Base-by-base conservation (phyloP, 1,140 invertebrate genomes). In the Homarus americanus region DNA sequence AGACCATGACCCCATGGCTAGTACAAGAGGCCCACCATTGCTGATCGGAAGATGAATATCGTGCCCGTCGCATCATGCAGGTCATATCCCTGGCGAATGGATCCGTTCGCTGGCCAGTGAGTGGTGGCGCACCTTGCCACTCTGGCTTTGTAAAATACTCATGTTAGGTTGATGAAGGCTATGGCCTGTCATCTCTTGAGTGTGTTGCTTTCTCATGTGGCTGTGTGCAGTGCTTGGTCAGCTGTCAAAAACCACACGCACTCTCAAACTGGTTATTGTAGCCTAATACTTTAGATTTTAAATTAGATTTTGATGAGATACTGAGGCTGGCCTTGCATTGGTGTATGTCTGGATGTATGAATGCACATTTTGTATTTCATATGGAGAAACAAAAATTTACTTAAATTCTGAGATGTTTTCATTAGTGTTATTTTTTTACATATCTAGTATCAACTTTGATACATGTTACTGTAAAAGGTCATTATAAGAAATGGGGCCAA, bases 91-190 rank as follows among this genome's bases (percentile, higher is more conserved):
- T 99, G 99, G 93, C 96, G 98, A 93, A 96, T 97, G 90, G 99
- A 99, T 96, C 98, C 98, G 34, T 99, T 99, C 96, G 98, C 98
- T 93, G 98, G 99, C n/a, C 95, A 98, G 98, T 99, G 96, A 94
- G 96, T 96, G 80, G 93, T 41, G 28, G 20, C 73, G 38, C 9
- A 15, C 40, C 58, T 76, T 66, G 32, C 53, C 24, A 24, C 32
- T 91, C 49, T 84, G 17, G 0, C 36, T 87, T 41, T 75, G 34
- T 78, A 49, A 36, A 28, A 76, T 78, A 87, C 44, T 78, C 84
- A 78, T 78, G 73, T 53, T 87, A 78, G 84, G 84, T 58, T 32
- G 73, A 53, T 73, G 83, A 73, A 78, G 84, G 49, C 24, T 53
- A n/a, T 41, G 32, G 85, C 75, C 86, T 80, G 2, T 87, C 76